These are phyloP conservation scores for Rhinatrema bivittatum DNA, from an alignment of 2,797 vertebrate genomes.

Conservation along the genomic window DNA sequence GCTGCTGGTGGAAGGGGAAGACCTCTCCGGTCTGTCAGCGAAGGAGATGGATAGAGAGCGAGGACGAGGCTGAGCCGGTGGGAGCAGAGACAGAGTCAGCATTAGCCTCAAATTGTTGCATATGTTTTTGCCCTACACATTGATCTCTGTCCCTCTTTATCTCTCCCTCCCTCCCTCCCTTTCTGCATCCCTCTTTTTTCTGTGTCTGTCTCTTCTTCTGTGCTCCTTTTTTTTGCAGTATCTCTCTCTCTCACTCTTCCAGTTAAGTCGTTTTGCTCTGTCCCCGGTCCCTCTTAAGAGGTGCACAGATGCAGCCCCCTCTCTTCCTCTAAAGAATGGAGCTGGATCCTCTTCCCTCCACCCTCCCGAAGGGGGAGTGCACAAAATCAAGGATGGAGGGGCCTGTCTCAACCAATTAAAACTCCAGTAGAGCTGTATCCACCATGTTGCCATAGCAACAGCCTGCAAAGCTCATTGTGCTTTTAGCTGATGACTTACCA, in stretches of 20 bases:
- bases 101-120: no score
- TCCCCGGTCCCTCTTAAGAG: slow-evolving; percentile 41
- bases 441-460: slow-evolving; percentile 46
- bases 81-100: neutral
- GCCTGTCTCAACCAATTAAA: slow-evolving; percentile 21
- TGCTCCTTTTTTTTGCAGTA: no score
- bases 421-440: slow-evolving; percentile 25
- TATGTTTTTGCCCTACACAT: no score
- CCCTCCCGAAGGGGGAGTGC: neutral
- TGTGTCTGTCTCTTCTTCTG: no score
- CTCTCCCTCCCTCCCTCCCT: no score
- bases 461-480: slow-evolving; percentile 17
- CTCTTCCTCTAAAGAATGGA: neutral
- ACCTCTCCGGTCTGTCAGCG: no score
- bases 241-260: no score
- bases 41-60: neutral
- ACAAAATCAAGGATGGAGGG: slow-evolving; percentile 15
- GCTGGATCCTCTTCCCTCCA: neutral
- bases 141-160: no score
- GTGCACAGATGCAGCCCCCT: neutral
- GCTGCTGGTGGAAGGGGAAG: slow-evolving; percentile 27
- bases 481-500: no score
- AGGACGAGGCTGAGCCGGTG: neutral
- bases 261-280: no score
- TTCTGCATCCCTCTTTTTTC: no score